phyloP scores from a whole-genome alignment of 2,797 vertebrate genomes.

The Gymnothorax javanicus region DNA sequence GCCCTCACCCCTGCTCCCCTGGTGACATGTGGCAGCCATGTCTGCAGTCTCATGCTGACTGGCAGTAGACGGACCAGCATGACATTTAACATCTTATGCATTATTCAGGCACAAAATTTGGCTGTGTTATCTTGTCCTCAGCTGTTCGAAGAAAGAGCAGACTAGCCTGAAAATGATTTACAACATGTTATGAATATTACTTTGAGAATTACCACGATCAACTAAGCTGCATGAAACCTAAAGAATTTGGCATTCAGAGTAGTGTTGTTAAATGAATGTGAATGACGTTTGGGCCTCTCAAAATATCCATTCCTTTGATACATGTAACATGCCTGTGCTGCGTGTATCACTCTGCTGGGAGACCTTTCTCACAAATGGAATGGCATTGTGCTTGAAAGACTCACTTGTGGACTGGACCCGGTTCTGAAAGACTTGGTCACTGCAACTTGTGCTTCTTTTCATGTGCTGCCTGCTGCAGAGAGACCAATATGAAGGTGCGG shows the following conservation, averaged over 20 bases:
- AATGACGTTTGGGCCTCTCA: neutral
- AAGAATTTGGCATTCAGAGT: neutral
- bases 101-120: neutral
- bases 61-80: neutral
- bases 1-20: neutral
- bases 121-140: neutral
- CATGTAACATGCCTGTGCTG: neutral
- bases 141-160: neutral
- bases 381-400: neutral
- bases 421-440: neutral
- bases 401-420: neutral
- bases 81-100: neutral
- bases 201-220: neutral
- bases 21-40: too few relatives aligned
- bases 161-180: neutral
- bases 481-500: conserved; percentile 95
- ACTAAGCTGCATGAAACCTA: neutral
- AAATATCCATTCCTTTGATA: neutral
- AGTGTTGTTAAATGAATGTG: neutral
- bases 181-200: neutral
- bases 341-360: neutral
- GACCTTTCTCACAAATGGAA: neutral
- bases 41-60: neutral
- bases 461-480: conserved; percentile 70
- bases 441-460: too few relatives aligned